Evolutionary conservation across 1,140 invertebrate genomes (phyloP), one percentile per base, ranked within the genome.

Genomic region (Caenorhabditis elegans): DNA sequence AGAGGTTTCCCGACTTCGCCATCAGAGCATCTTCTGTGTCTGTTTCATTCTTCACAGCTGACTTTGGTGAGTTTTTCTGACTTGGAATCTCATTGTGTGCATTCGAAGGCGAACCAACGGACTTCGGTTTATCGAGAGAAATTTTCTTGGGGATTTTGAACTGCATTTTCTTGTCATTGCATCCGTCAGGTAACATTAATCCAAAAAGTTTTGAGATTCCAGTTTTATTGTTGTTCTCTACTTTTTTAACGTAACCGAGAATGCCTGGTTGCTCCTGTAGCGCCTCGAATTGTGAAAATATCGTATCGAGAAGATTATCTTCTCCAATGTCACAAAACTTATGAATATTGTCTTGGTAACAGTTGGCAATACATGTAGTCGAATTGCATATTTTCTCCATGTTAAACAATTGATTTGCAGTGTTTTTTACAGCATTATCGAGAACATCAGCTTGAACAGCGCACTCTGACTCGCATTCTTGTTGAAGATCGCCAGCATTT

Each of bases 101-200:
- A 19, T 70, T 34, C 0, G 60, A n/a, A 11, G 60, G 60, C 31
- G 60, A 39, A 11, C 60, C 60, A 22, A 70, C 60, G 1, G 60
- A 70, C n/a, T 70, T 70, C 34, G 60, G 60, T 13, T 70, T 70
- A n/a, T 39, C 26, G 60, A 34, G n/a, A 22, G 3, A 11, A 8
- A 70, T 39, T 22, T 70, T 70, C 22, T 70, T 70, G 6, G 60
- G 60, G 22, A 70, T 70, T 22, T 70, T 70, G 34, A 70, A 39
- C n/a, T 70, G 36, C 17, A 70, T 8, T 39, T 70, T 70, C 11
- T 70, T 34, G 13, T 39, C 22, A n/a, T 39, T 70, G 34, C 60
- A 70, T 22, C 22, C 19, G 19, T 70, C 60, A 22, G 60, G 60
- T n/a, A 70, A 39, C 60, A 70, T 39, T 34, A 70, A 19, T 24